Evolutionary conservation across 1,140 invertebrate genomes (phyloP).

Genomic region (Drosophila pseudoobscura): DNA sequence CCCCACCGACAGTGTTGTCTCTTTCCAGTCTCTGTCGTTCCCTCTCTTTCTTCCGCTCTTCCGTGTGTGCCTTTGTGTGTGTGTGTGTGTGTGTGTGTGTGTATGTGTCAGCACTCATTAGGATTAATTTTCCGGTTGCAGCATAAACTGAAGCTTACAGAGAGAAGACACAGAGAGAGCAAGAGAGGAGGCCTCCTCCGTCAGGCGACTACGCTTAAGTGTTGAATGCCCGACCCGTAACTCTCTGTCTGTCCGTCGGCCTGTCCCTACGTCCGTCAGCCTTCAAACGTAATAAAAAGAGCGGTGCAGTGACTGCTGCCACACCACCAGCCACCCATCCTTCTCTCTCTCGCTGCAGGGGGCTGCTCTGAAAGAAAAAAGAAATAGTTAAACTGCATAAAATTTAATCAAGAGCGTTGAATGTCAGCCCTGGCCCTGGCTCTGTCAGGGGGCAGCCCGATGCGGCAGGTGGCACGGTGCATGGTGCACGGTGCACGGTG

Average conservation of each 20-base stretch:
- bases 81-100: slow-evolving; percentile 29
- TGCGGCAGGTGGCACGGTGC: slow-evolving; percentile 15
- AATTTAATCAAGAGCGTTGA: slow-evolving; percentile 81
- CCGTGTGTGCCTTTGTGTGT: not conserved
- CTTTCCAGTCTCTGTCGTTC: slow-evolving; percentile 12
- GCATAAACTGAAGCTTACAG: slow-evolving; percentile 77
- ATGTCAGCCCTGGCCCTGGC: slow-evolving; percentile 73
- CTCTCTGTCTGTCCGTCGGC: slow-evolving; percentile 10
- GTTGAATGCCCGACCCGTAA: slow-evolving; percentile 45
- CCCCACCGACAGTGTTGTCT: not conserved
- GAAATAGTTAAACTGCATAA: slow-evolving; percentile 81
- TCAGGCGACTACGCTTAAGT: slow-evolving; percentile 52
- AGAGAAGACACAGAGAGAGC: slow-evolving; percentile 18
- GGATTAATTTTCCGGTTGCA: slow-evolving; percentile 81
- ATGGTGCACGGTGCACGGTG: not conserved
- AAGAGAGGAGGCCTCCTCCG: too few relatives aligned
- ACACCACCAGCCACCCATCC: not conserved
- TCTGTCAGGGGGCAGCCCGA: slow-evolving; percentile 14
- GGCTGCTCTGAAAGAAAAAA: slow-evolving; percentile 22
- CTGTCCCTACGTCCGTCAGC: slow-evolving; percentile 41
- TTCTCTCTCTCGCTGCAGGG: too few relatives aligned
- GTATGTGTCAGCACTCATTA: slow-evolving; percentile 78
- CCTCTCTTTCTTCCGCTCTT: slow-evolving; percentile 1
- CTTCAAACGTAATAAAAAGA: slow-evolving; percentile 72
- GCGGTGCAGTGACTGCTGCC: slow-evolving; percentile 22